Evolutionary conservation across 2,113 vertebrate genomes (phyloP).

Genomic region (Dromas ardeola): DNA sequence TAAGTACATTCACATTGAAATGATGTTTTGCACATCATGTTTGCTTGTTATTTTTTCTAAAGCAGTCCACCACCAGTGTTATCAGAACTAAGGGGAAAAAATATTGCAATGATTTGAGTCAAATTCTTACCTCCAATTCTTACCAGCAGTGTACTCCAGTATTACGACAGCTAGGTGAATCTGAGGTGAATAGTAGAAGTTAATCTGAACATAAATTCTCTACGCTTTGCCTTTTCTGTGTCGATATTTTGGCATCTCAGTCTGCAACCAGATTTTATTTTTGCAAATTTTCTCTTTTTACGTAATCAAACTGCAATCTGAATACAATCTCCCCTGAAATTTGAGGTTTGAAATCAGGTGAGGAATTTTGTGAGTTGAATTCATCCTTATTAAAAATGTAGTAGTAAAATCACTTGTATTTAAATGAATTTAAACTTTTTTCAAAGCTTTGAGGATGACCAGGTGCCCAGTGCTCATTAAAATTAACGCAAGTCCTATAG

Average conservation of each 20-base stretch:
- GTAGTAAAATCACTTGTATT: background rate
- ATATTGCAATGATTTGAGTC: background rate
- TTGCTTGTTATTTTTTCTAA: slow-evolving; percentile 33
- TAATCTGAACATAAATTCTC: background rate
- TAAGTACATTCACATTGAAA: slow-evolving; percentile 55
- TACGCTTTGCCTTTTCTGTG: background rate
- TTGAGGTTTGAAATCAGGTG: background rate
- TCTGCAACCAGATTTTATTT: background rate
- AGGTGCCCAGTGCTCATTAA: background rate
- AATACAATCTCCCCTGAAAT: background rate
- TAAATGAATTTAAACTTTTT: background rate
- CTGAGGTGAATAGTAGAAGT: background rate
- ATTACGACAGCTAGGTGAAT: background rate
- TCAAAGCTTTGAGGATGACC: background rate
- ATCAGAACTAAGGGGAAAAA: background rate
- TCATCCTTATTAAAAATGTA: background rate
- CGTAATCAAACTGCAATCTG: rapidly evolving
- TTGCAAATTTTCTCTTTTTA: background rate
- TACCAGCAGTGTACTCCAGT: background rate
- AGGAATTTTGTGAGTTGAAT: background rate
- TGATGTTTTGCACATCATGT: slow-evolving; percentile 42
- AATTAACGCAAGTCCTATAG: background rate
- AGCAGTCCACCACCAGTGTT: slow-evolving; percentile 3
- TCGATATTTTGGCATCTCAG: background rate
- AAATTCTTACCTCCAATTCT: background rate